Conservation (phyloP, 1,140 invertebrate genomes). For the Lucilia sericata region DNA sequence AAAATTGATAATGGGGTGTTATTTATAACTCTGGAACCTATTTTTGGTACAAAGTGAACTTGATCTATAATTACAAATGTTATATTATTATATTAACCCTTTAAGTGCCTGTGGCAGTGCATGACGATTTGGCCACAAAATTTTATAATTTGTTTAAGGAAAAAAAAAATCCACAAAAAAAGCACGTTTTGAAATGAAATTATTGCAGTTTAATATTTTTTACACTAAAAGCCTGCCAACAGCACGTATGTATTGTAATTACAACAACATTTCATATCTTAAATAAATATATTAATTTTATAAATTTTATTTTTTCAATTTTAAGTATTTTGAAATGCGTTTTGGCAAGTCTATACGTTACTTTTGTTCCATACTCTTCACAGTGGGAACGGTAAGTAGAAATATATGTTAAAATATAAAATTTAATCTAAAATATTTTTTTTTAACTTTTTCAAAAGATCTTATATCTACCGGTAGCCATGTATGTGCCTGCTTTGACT, state of each 20-base stretch:
- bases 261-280: too few relatives aligned
- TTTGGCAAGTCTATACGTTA: constrained; percentile 79
- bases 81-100: too few relatives aligned
- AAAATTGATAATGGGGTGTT: too few relatives aligned
- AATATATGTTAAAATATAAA: background rate
- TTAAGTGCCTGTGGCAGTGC: too few relatives aligned
- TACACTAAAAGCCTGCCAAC: too few relatives aligned
- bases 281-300: background rate
- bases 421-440: background rate
- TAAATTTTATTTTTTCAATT: constrained; percentile 9
- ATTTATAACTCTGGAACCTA: too few relatives aligned
- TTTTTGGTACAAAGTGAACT: too few relatives aligned
- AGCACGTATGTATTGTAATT: too few relatives aligned
- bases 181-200: too few relatives aligned
- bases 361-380: constrained; percentile 80
- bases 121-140: background rate
- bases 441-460: background rate
- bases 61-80: too few relatives aligned
- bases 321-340: constrained; percentile 82
- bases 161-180: background rate
- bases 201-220: too few relatives aligned
- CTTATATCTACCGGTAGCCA: constrained; percentile 74
- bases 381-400: constrained; percentile 75
- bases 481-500: constrained; percentile 87
- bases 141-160: background rate